Conservation (phyloP, 2,113 vertebrate genomes). For the Etheostoma spectabile region DNA sequence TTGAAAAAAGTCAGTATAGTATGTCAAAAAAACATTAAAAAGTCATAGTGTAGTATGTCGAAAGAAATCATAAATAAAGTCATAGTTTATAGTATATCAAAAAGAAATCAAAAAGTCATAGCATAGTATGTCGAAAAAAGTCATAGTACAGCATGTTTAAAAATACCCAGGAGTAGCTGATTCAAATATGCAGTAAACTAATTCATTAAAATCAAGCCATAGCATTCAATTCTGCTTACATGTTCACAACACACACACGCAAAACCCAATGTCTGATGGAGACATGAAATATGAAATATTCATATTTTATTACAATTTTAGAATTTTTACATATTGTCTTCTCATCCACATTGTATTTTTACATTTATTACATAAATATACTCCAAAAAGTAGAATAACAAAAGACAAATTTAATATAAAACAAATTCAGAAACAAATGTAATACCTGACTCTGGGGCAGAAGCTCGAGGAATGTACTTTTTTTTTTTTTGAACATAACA, state of each 20-base stretch:
- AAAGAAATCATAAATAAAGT: no score
- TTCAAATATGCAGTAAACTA: not conserved
- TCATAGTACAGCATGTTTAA: no score
- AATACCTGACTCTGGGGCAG: slow-evolving; percentile 49
- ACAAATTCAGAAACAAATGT: slow-evolving; percentile 45
- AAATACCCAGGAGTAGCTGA: not conserved
- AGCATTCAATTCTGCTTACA: not conserved
- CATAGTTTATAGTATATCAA: no score
- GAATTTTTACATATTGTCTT: slow-evolving; percentile 64
- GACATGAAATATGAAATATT: slow-evolving; percentile 40
- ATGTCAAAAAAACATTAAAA: no score
- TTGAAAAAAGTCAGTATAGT: no score
- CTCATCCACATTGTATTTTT: slow-evolving; percentile 52
- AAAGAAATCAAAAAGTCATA: no score
- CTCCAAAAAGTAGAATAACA: slow-evolving; percentile 62
- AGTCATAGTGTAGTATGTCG: no score
- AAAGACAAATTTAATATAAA: slow-evolving; percentile 63
- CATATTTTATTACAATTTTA: slow-evolving; percentile 76
- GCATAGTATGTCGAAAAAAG: no score
- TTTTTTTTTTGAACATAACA: slow-evolving; percentile 19
- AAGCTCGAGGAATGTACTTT: slow-evolving; percentile 63
- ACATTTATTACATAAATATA: slow-evolving; percentile 77
- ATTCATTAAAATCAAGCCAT: slow-evolving; percentile 2
- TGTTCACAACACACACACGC: slow-evolving; percentile 5
- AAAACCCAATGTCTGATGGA: slow-evolving; percentile 11